Evolutionary conservation across 92 coral and sea anemone species (phyloP).

Genomic region (Porites lobata): DNA sequence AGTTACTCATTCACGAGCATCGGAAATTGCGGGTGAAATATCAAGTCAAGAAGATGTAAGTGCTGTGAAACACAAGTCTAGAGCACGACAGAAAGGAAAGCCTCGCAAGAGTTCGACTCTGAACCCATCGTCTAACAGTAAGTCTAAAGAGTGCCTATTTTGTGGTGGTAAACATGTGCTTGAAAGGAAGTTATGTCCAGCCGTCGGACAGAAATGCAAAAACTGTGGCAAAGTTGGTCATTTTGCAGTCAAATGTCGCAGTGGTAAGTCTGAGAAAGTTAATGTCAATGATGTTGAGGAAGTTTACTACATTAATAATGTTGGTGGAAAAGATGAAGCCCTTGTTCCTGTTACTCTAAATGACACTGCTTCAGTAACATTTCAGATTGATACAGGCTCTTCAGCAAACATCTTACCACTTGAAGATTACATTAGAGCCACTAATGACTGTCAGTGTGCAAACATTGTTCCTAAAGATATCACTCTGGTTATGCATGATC

Average conservation of each 20-base stretch:
- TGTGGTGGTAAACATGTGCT: conserved; percentile 33
- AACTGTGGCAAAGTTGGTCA: conserved; percentile 59
- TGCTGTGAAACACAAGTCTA: neutral
- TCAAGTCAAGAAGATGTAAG: conserved; percentile 14
- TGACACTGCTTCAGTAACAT: neutral
- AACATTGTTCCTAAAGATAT: conserved; percentile 33
- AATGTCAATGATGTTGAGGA: conserved; percentile 40
- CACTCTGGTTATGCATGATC: conserved; percentile 53
- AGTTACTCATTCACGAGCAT: conserved; percentile 42
- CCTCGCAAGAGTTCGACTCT: conserved; percentile 11
- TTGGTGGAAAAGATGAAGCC: neutral
- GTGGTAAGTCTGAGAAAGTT: conserved; percentile 11
- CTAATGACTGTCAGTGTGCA: neutral
- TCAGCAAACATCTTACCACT: conserved; percentile 29
- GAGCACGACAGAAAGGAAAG: conserved; percentile 1
- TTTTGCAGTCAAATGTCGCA: conserved; percentile 32
- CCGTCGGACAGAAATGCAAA: conserved; percentile 32
- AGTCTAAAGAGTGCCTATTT: conserved; percentile 41
- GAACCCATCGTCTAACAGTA: conserved; percentile 24
- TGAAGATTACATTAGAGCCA: conserved; percentile 11
- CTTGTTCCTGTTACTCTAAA: neutral
- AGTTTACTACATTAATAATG: conserved; percentile 1
- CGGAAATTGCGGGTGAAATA: conserved; percentile 13
- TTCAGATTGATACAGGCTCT: neutral
- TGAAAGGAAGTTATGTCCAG: conserved; percentile 21